Conservation (phyloP, 92 coral and sea anemone genomes). For the Siderastrea radians region DNA sequence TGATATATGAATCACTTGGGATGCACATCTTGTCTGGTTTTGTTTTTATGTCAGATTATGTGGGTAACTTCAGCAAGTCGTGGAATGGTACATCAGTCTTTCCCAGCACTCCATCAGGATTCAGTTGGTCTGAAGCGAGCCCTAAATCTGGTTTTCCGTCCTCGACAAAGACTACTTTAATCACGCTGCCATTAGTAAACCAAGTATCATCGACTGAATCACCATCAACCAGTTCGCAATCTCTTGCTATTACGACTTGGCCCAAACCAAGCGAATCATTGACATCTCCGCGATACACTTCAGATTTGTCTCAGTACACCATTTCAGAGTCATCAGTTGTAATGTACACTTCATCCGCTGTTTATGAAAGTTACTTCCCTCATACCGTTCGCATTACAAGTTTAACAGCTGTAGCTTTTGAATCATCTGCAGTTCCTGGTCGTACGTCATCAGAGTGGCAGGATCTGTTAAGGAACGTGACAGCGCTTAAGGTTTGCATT, state of each 20-base stretch:
- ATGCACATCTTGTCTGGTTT: background rate
- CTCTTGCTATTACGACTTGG: background rate
- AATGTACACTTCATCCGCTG: background rate
- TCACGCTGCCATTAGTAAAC: too few relatives aligned
- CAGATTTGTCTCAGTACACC: background rate
- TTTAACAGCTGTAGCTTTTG: background rate
- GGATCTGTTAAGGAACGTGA: background rate
- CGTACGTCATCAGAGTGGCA: constrained; percentile 3
- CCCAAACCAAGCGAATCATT: background rate
- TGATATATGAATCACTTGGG: too few relatives aligned
- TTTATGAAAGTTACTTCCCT: background rate
- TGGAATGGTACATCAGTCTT: constrained; percentile 15
- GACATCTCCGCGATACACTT: background rate
- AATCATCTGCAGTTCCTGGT: background rate
- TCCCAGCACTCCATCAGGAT: constrained; percentile 14
- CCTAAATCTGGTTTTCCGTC: background rate
- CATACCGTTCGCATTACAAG: background rate
- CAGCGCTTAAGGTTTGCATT: background rate
- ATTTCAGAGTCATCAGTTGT: background rate
- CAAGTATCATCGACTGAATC: background rate
- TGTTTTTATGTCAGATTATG: constrained; percentile 8
- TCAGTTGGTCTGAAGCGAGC: background rate
- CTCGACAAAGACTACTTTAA: too few relatives aligned
- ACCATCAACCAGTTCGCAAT: too few relatives aligned
- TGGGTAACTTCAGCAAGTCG: background rate